Evolutionary conservation across 1,140 invertebrate species (phyloP), one percentile per base, ranked within the genome.

Genomic region (Diabrotica undecimpunctata): DNA sequence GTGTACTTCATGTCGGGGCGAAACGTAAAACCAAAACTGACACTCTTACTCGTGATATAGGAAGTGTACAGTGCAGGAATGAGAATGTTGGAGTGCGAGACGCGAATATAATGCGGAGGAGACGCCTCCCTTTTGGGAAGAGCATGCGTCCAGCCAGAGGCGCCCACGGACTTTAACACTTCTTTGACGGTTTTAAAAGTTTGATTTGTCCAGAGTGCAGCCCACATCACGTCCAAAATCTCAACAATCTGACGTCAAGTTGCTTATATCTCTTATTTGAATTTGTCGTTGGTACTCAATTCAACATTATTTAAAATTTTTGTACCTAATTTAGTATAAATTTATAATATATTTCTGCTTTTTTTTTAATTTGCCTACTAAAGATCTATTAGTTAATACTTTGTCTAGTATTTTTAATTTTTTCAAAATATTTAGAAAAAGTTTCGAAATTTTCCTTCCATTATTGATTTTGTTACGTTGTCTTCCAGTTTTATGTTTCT

Each of bases 1-100:
- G 71, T 69, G 58, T 70, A 71, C 70, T 73, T 77, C 78, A 79
- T 79, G 52, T 71, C 69, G 59, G 41, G 8, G 41, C 65, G 55
- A 64, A 61, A 66, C 68, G 54, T 62, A 66, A 64, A 64, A 69
- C 58, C 62, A 51, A 61, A 46, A 61, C 41, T 6, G 5, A 53
- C 38, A 57, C 55, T 12, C 55, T 39, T 14, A 13, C 25, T 50
- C 50, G 50, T 50, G 59, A 41, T 39, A 70, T 62, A 67, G 62
- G 62, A 57, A 60, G 65, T 62, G 61, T 64, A 64, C 59, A 57
- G 63, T 66, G 55, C 64, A 63, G 10, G 62, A 66, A 67, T 61
- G 62, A 64, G 66, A 57, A 51, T 63, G 54, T 52, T 46, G 61
- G 25, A 38, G 55, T 67, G 67, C 67, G 65, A 54, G 70, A 62